Percentiles rank a stretch among this genome's conserved stretches.
Evolutionary conservation across 23 tunicate genomes (phyloP).

Genomic region (Ciona savignyi): DNA sequence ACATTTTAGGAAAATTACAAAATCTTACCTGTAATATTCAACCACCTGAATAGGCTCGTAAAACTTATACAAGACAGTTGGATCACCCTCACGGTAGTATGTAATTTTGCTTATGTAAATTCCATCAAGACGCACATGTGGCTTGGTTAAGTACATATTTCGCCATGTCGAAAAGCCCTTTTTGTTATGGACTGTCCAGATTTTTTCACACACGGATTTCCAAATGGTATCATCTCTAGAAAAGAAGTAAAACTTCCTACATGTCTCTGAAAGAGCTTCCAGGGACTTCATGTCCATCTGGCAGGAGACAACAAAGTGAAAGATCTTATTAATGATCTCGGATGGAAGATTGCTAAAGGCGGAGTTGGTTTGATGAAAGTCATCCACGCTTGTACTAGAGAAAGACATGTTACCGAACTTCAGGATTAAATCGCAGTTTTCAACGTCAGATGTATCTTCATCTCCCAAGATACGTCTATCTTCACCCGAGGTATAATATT

Average conservation of each 20-base stretch:
- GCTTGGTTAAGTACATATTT: constrained; percentile 36
- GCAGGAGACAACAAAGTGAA: constrained; percentile 49
- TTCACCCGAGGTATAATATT: neutral
- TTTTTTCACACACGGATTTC: constrained; percentile 34
- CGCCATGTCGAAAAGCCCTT: constrained; percentile 14
- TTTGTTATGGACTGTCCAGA: constrained; percentile 10
- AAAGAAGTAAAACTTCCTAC: constrained; percentile 34
- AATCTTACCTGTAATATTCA: constrained; percentile 51
- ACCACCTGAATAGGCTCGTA: constrained; percentile 52
- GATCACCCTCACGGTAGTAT: constrained; percentile 57
- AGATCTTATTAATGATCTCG: constrained; percentile 22
- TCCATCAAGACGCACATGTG: constrained; percentile 42
- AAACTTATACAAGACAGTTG: constrained; percentile 15
- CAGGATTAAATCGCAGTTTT: neutral
- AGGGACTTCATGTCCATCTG: constrained; percentile 38
- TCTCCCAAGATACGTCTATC: neutral
- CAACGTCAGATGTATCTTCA: neutral
- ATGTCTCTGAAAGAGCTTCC: constrained; percentile 26
- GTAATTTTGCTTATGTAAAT: constrained; percentile 53
- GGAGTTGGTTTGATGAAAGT: neutral
- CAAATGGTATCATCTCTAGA: constrained; percentile 40
- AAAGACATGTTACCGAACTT: neutral
- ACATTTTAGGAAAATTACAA: neutral
- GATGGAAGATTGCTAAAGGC: constrained; percentile 36
- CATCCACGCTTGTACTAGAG: neutral